These are phyloP conservation scores for Pseudobourletiella spinata DNA, from an alignment of 1,140 invertebrate species.

Conservation along the genomic window DNA sequence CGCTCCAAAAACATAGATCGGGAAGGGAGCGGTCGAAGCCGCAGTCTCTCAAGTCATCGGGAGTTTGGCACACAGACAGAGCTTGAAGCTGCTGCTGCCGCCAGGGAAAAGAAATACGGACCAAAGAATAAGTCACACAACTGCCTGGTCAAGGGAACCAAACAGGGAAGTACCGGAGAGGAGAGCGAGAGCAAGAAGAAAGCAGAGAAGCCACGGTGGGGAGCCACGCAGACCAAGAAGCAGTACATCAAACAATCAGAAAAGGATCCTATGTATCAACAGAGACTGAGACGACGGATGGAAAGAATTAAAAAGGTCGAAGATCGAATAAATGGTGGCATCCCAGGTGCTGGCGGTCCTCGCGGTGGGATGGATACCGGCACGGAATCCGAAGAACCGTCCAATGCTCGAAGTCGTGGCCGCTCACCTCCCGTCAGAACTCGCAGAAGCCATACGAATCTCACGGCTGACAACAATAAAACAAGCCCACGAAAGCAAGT, in stretches of 20 bases:
- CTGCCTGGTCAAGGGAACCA: conserved; percentile 14
- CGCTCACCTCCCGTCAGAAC: neutral
- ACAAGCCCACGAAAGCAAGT: neutral
- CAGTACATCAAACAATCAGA: conserved; percentile 67
- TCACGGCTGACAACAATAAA: neutral
- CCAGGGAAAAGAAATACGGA: conserved; percentile 14
- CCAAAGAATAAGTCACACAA: conserved; percentile 15
- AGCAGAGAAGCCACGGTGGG: conserved; percentile 56
- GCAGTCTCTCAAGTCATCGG: conserved; percentile 7
- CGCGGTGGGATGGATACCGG: conserved; percentile 5
- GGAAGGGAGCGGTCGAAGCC: conserved; percentile 7
- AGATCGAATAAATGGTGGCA: neutral
- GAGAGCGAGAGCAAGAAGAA: conserved; percentile 33
- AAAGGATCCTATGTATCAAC: conserved; percentile 61
- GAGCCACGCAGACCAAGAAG: conserved; percentile 56
- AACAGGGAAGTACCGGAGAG: conserved; percentile 3
- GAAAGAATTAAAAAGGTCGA: conserved; percentile 22
- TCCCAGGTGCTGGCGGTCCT: neutral
- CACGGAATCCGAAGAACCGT: conserved; percentile 26
- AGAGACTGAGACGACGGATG: conserved; percentile 51
- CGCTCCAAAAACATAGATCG: neutral
- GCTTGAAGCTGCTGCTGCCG: conserved; percentile 34
- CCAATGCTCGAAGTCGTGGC: neutral
- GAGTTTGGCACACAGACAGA: conserved; percentile 62
- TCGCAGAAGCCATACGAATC: neutral